phyloP scores from a whole-genome alignment of 2,797 vertebrate genomes.

The Sternarchorhynchus goeldii region DNA sequence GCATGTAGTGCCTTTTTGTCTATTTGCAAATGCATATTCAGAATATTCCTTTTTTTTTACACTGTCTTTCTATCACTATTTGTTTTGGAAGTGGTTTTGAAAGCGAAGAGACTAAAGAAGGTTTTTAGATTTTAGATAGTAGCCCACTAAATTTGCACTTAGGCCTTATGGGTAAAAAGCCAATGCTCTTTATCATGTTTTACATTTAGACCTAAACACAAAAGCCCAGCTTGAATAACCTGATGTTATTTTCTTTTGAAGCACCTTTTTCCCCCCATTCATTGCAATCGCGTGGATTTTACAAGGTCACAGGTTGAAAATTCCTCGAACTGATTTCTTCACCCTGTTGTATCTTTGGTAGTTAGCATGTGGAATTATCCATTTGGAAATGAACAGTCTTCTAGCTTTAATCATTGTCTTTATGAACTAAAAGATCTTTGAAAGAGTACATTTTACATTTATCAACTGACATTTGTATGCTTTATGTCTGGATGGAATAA shows the following conservation, averaged over 20 bases:
- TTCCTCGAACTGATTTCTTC: neutral
- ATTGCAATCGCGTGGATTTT: slow-evolving; percentile 25
- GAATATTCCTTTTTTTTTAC: slow-evolving; percentile 16
- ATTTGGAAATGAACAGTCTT: slow-evolving; percentile 29
- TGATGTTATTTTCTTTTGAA: slow-evolving; percentile 11
- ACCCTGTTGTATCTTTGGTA: slow-evolving; percentile 11
- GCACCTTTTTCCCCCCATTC: slow-evolving; percentile 15
- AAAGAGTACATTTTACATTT: neutral
- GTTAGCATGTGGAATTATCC: neutral
- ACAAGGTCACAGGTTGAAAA: neutral
- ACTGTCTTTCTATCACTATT: slow-evolving; percentile 18
- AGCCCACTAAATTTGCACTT: slow-evolving; percentile 41
- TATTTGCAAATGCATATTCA: slow-evolving; percentile 31
- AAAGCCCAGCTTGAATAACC: neutral
- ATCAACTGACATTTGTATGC: slow-evolving; percentile 18
- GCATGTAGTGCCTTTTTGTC: slow-evolving; percentile 39
- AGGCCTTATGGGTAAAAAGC: slow-evolving; percentile 17
- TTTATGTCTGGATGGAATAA: slow-evolving; percentile 35
- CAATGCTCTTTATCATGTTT: slow-evolving; percentile 32
- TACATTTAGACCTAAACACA: neutral
- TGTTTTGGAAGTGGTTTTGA: neutral
- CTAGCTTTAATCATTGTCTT: slow-evolving; percentile 25
- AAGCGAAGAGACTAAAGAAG: neutral
- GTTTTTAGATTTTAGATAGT: slow-evolving; percentile 8
- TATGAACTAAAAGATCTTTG: slow-evolving; percentile 21